These are phyloP conservation scores for Centropyge bicolor DNA, from an alignment of 2,797 vertebrate species.

Conservation along the genomic window DNA sequence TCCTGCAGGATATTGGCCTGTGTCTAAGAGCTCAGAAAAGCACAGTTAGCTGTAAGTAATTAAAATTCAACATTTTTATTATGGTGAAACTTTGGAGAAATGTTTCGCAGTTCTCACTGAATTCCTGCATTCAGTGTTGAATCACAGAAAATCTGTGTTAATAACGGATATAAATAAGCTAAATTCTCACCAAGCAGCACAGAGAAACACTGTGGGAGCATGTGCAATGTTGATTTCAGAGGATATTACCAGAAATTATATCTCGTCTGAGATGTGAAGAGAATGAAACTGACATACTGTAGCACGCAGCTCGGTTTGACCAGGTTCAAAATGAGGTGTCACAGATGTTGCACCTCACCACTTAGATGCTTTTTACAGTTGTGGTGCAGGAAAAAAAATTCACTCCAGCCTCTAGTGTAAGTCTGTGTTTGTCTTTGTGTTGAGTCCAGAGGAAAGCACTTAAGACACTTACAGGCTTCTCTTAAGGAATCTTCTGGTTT, in stretches of 20 bases:
- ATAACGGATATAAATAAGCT: background rate
- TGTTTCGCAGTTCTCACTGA: background rate
- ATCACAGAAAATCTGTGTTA: slow-evolving; percentile 4
- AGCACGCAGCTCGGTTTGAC: background rate
- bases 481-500: slow-evolving; percentile 10
- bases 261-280: slow-evolving; percentile 13
- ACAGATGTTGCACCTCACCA: slow-evolving; percentile 26
- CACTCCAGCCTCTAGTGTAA: background rate
- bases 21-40: slow-evolving; percentile 4
- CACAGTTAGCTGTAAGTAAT: slow-evolving; percentile 5
- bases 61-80: slow-evolving; percentile 5
- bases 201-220: slow-evolving; percentile 7
- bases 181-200: background rate
- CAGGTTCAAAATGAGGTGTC: slow-evolving; percentile 34
- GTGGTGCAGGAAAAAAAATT: slow-evolving; percentile 19
- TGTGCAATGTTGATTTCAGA: background rate
- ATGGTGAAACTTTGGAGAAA: background rate
- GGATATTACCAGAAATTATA: slow-evolving; percentile 3
- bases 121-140: background rate
- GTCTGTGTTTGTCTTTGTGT: slow-evolving; percentile 8
- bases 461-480: background rate
- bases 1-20: slow-evolving; percentile 5
- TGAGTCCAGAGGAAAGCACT: slow-evolving; percentile 20
- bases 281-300: slow-evolving; percentile 15
- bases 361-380: slow-evolving; percentile 50